Evolutionary conservation across 2,797 vertebrate species (phyloP).

Genomic region (Holocentrus rufus): DNA sequence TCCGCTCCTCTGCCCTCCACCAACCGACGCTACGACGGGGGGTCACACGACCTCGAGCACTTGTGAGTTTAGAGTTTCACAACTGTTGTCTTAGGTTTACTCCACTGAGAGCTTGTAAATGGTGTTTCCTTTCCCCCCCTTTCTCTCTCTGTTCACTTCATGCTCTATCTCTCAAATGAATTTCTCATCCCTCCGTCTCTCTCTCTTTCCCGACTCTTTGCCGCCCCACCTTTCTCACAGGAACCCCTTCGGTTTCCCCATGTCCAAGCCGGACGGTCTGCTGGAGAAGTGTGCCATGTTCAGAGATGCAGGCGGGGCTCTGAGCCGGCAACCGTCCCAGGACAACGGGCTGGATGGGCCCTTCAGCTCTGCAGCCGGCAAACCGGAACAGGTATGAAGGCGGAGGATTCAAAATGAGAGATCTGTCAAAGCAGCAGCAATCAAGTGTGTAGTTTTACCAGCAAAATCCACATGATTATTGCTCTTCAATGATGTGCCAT

Average conservation of each 20-base stretch:
- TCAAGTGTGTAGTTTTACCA: neutral
- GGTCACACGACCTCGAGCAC: slow-evolving; percentile 86
- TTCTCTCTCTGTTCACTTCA: neutral
- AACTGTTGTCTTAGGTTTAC: neutral
- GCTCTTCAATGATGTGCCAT: too few species aligned
- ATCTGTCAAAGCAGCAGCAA: neutral
- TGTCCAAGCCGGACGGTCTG: slow-evolving; percentile 94
- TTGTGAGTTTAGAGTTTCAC: slow-evolving; percentile 81
- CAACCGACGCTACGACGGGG: slow-evolving; percentile 87
- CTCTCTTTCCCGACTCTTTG: neutral
- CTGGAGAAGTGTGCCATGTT: slow-evolving; percentile 96
- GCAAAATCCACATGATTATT: neutral
- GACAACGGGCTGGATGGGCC: slow-evolving; percentile 83
- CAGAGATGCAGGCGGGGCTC: slow-evolving; percentile 84
- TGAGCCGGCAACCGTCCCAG: slow-evolving; percentile 84
- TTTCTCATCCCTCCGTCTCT: neutral
- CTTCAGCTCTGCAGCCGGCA: slow-evolving; percentile 70
- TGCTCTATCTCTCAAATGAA: neutral
- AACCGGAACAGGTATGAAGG: slow-evolving; percentile 88
- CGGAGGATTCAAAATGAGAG: too few species aligned
- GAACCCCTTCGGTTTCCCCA: slow-evolving; percentile 85
- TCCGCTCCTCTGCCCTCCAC: slow-evolving; percentile 71
- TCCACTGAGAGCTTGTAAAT: neutral
- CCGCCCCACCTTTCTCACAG: slow-evolving; percentile 66
- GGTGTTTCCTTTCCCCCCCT: neutral